These are phyloP conservation scores for Kuschelorhynchus macadamiae DNA, from an alignment of 2,888 invertebrate species.

Conservation along the genomic window DNA sequence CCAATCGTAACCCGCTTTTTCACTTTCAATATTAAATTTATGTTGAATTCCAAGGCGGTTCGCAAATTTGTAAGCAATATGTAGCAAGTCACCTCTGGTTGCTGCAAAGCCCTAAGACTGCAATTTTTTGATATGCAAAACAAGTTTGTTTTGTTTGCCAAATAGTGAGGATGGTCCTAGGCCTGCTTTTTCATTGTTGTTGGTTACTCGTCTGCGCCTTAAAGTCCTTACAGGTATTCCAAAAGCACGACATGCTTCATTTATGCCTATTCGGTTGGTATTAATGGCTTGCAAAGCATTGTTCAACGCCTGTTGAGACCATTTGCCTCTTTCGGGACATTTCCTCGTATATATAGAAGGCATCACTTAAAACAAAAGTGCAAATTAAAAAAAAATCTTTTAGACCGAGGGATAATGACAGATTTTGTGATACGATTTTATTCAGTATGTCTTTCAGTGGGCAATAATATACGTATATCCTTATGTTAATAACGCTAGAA, in stretches of 20 bases:
- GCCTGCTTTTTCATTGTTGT: background rate
- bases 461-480: no score
- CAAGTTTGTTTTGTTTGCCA: no score
- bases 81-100: no score
- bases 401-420: no score
- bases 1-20: background rate
- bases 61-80: no score
- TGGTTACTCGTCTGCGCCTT: conserved; percentile 5
- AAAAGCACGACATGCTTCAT: conserved; percentile 1
- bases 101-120: no score
- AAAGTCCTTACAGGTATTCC: conserved; percentile 11
- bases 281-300: background rate
- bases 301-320: conserved; percentile 8
- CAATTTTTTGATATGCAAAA: no score
- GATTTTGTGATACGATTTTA: no score
- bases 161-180: background rate
- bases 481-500: no score
- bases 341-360: conserved; percentile 3
- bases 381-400: no score
- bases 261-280: background rate
- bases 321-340: conserved; percentile 5
- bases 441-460: no score
- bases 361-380: background rate
- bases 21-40: background rate
- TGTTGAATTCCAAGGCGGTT: background rate